Base-by-base conservation (phyloP, 2,797 vertebrate genomes). In the Labeo calbasu region DNA sequence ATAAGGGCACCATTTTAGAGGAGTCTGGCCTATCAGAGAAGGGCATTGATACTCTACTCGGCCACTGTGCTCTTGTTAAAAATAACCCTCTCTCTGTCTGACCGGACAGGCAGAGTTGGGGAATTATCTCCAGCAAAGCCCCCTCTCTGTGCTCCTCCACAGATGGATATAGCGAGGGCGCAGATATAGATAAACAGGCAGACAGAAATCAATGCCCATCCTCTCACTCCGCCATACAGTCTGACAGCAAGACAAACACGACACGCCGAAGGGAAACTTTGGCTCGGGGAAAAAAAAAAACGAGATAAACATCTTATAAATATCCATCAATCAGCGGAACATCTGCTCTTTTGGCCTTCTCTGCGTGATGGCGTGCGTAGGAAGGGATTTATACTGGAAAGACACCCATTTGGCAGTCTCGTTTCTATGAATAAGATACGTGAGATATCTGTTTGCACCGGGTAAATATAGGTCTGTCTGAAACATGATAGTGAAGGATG, bases 21-120 rank as follows among this genome's bases (percentile, higher is more conserved):
- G 79, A 86, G 36, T 72, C 66, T 72, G 76, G 71, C 59, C 57
- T 28, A 66, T 71, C 50, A 25, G 28, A 36, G 50, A 79, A 71
- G 63, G 88, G 89, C 87, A 88, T 85, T 90, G 91, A 92, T 92
- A 92, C 91, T 89, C 89, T 86, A 86, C 84, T 89, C 88, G 68
- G 81, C 87, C 70, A 28, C 50, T 48, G 53, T 40, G 70, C 70
- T 80, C 88, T 15, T 87, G 92, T 92, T 94, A 94, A 94, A 94
- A 94, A 95, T 94, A 95, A 92, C 92, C 90, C 88, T 86, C 92
- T 86, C 90, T 90, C 88, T 86, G 86, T 91, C 89, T 87, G 89
- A 92, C 92, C 90, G 90, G 88, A 91, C 91, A 93, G 92, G 92
- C 92, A 91, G 90, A 92, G 90, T 88, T 89, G 90, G 91, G 92